Conservation (phyloP, 2,113 vertebrate species). For the Lathamus discolor region DNA sequence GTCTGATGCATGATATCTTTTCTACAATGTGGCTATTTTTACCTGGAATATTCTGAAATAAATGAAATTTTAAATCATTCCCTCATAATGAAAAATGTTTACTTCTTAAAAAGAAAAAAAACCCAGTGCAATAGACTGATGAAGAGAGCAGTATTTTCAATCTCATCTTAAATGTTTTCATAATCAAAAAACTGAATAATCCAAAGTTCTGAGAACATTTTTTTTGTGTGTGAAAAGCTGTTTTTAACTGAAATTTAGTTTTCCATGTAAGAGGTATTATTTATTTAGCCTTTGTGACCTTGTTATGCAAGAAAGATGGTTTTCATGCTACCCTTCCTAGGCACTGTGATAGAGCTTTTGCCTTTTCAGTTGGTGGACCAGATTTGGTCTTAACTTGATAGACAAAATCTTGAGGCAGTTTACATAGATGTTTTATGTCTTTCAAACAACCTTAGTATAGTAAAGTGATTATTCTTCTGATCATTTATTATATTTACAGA, state of each 20-base stretch:
- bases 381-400: neutral
- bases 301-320: accelerated
- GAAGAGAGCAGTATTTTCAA: neutral
- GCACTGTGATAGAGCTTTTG: neutral
- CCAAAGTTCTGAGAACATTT: neutral
- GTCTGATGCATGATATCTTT: neutral
- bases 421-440: neutral
- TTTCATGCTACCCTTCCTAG: neutral
- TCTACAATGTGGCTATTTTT: neutral
- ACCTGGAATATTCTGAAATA: neutral
- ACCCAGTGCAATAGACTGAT: neutral
- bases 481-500: neutral
- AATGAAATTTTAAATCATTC: neutral
- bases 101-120: neutral
- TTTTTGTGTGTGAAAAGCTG: neutral
- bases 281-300: neutral
- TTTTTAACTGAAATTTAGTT: neutral
- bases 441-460: neutral
- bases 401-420: neutral
- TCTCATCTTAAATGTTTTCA: neutral
- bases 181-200: neutral
- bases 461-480: neutral
- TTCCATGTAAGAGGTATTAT: neutral
- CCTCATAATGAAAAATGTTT: neutral
- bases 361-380: neutral